Evolutionary conservation across 2,113 vertebrate genomes (phyloP), one percentile per base, ranked within the genome.

Genomic region (Chloroceryle aenea): DNA sequence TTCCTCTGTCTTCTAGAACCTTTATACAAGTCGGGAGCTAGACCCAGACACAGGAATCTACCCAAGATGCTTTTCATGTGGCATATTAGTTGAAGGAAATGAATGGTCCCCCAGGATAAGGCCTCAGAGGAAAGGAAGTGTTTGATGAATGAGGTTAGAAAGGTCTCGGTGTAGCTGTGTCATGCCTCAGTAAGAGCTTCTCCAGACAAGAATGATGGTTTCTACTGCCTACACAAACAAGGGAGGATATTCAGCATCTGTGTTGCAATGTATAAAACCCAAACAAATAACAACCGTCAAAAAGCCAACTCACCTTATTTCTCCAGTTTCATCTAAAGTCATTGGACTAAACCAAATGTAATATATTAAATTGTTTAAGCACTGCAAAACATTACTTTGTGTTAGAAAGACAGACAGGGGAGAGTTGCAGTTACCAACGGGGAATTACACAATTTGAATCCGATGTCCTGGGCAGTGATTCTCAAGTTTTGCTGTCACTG

Each of bases 71-170:
- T 86, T 77, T 90, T 96, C 34, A 43, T 87, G 90, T 86, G 90
- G 71, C 63, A 93, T 87, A 94, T 93, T 95, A 90, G 53, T 81
- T 77, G 90, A 90, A 93, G 93, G 93, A 98, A 97, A 96, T 85
- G 89, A 87, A 81, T 79, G 72, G 92, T 91, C 90, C 94, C 90
- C 71, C 4, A 61, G 93, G 73, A 97, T 73, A 94, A 80, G 84
- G 73, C 85, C 64, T 83, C 89, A 55, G 91, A 93, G 88, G 90
- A 90, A 95, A 96, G 95, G 96, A 97, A 97, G 87, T 36, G 55
- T 89, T 79, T 91, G 93, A 96, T 96, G 93, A 89, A 94, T 94
- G 91, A 97, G 95, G 93, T 94, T 52, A 63, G 82, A 95, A 90
- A 96, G 83, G 79, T 83, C 96, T 96, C 40, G 0, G 50, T 78